Evolutionary conservation across 1,140 invertebrate genomes (phyloP), one percentile per base, ranked within the genome.

Genomic region (Drosophila ogumai): DNA sequence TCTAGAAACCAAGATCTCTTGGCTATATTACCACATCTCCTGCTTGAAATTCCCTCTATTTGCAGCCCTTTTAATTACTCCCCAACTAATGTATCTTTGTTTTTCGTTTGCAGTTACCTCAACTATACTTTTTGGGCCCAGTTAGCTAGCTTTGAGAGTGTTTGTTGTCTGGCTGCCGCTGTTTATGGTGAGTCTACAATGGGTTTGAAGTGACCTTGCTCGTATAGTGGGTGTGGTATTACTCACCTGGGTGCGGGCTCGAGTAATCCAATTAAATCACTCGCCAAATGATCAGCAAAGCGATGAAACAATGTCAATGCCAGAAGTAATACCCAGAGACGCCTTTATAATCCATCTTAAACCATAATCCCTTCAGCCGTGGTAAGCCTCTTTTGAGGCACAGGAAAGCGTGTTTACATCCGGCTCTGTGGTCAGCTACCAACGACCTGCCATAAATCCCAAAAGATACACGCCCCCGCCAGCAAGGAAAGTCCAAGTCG

Each of bases 231-330:
- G 54, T 82, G 84, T 81, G 81, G 85, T 41, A 12, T 25, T 31
- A 55, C 59, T 52, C 59, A 63, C 59, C 59, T 63, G 66, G 66
- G 60, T 67, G 66, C 50, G 66, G 38, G 31, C 63, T 6, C 64
- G 12, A n/a, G 56, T 63, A 72, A 79, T 58, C 84, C 73, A 79
- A 63, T 77, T 74, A 46, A 57, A 60, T 69, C 84, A 76, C 82
- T 74, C 82, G 7, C 82, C 80, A 82, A 75, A 28, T 72, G 66
- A 88, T 79, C 72, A 78, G 38, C 71, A 58, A 63, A 46, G 56
- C 72, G 76, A 80, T 88, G 85, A 78, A 79, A 87, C 85, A 88
- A 81, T 88, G 84, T 90, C 84, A 88, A 88, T 88, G 84, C 64
- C 84, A 90, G 59, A 22, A 6, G 17, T 55, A 55, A 55, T 55